phyloP scores from a whole-genome alignment of 64 coral and sea anemone genomes.

The Montipora capricornis region DNA sequence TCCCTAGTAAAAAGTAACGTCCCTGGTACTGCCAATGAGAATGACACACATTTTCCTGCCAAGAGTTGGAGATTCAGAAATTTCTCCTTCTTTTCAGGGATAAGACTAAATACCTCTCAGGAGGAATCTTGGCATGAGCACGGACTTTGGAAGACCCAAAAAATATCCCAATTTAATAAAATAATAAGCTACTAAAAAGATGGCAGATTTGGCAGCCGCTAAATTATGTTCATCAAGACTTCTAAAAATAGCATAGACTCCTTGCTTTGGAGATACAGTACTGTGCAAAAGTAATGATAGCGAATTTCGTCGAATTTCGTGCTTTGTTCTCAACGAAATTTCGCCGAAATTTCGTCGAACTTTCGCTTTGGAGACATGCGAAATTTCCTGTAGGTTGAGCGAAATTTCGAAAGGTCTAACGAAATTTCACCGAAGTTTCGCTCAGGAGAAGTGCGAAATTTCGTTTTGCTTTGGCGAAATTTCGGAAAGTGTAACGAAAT shows the following conservation, averaged over 20 bases:
- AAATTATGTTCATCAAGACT: slow-evolving; percentile 13
- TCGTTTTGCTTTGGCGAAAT: too few species aligned
- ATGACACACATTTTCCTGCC: slow-evolving; percentile 72
- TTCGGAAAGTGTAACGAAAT: too few species aligned
- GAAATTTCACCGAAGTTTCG: too few species aligned
- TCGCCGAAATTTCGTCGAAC: too few species aligned
- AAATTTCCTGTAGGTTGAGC: too few species aligned
- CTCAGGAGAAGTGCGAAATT: too few species aligned
- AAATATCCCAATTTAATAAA: slow-evolving; percentile 63
- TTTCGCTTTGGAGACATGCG: too few species aligned
- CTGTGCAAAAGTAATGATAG: too few species aligned
- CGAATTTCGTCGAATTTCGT: too few species aligned
- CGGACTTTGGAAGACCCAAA: slow-evolving; percentile 57
- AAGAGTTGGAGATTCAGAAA: slow-evolving; percentile 49
- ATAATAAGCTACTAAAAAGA: slow-evolving; percentile 47
- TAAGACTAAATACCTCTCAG: not conserved
- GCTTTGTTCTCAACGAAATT: too few species aligned
- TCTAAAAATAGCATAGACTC: slow-evolving; percentile 21
- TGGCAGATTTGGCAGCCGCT: slow-evolving; percentile 51
- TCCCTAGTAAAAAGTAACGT: too few species aligned
- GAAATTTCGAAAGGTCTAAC: too few species aligned
- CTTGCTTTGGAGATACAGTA: not conserved
- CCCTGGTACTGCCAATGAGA: slow-evolving; percentile 20
- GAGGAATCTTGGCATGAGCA: slow-evolving; percentile 2
- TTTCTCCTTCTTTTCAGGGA: slow-evolving; percentile 41